These are phyloP conservation scores for Dendrocopos noguchii DNA, from an alignment of 2,113 vertebrate genomes.

Conservation along the genomic window DNA sequence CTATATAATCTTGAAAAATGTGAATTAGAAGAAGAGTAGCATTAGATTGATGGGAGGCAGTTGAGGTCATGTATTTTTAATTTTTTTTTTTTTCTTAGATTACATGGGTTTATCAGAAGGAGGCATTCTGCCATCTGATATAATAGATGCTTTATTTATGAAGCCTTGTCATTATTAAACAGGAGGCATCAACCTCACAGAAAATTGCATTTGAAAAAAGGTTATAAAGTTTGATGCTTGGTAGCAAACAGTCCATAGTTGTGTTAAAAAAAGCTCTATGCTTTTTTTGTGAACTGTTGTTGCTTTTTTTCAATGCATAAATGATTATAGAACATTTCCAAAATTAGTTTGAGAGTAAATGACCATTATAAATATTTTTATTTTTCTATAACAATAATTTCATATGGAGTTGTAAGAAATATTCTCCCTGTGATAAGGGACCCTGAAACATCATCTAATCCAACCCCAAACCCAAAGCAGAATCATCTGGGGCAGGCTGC, in stretches of 20 bases:
- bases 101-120: background rate
- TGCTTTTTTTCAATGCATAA: background rate
- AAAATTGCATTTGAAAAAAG: conserved; percentile 50
- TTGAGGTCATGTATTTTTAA: background rate
- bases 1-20: background rate
- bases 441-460: too few relatives aligned
- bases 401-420: background rate
- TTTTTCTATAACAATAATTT: background rate
- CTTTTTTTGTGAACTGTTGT: background rate
- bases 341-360: background rate
- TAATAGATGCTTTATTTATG: conserved; percentile 70
- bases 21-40: background rate
- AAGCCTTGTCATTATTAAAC: conserved; percentile 62
- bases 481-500: too few relatives aligned
- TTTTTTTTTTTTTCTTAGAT: background rate
- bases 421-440: background rate
- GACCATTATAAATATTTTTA: background rate
- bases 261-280: background rate
- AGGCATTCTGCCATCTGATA: conserved; percentile 21
- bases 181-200: conserved; percentile 1
- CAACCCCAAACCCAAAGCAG: too few relatives aligned
- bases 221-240: background rate
- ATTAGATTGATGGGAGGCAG: background rate
- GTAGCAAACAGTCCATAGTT: background rate
- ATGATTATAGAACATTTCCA: background rate